These are phyloP conservation scores for Eupeodes latifasciatus DNA, from an alignment of 2,888 invertebrate species.

Conservation along the genomic window DNA sequence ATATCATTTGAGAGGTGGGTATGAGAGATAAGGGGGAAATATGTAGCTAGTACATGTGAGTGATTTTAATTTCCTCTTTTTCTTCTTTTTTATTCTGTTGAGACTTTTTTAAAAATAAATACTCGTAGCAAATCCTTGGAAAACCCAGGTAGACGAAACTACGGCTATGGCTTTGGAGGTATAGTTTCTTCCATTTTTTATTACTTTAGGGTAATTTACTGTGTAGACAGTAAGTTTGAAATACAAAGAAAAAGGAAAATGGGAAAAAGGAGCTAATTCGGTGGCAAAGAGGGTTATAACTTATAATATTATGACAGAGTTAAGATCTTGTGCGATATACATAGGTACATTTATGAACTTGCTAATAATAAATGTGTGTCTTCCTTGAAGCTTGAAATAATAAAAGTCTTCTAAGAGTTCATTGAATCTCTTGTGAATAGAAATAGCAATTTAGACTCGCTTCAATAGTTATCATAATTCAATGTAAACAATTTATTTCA, in stretches of 20 bases:
- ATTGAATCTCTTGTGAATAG: no score
- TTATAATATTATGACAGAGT: not conserved
- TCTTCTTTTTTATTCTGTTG: slow-evolving; percentile 13
- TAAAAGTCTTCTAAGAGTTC: no score
- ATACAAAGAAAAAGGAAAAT: not conserved
- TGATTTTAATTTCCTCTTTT: slow-evolving; percentile 17
- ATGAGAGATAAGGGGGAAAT: slow-evolving; percentile 58
- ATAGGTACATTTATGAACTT: not conserved
- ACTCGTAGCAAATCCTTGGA: slow-evolving; percentile 62
- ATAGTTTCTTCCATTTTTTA: slow-evolving; percentile 6
- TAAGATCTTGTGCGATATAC: not conserved
- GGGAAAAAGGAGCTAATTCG: not conserved
- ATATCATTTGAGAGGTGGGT: slow-evolving; percentile 23
- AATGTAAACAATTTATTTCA: no score
- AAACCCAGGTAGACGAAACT: slow-evolving; percentile 45
- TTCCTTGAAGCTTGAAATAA: no score
- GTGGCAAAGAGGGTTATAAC: not conserved
- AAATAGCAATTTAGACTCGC: no score
- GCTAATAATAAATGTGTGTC: not conserved
- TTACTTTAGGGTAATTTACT: slow-evolving; percentile 14
- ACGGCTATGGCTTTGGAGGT: not conserved
- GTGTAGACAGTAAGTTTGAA: not conserved
- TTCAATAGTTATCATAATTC: no score
- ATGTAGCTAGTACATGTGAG: slow-evolving; percentile 19
- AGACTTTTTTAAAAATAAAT: slow-evolving; percentile 48